Base-by-base conservation (phyloP, 2,888 invertebrate species). In the Hecatera dysodea region DNA sequence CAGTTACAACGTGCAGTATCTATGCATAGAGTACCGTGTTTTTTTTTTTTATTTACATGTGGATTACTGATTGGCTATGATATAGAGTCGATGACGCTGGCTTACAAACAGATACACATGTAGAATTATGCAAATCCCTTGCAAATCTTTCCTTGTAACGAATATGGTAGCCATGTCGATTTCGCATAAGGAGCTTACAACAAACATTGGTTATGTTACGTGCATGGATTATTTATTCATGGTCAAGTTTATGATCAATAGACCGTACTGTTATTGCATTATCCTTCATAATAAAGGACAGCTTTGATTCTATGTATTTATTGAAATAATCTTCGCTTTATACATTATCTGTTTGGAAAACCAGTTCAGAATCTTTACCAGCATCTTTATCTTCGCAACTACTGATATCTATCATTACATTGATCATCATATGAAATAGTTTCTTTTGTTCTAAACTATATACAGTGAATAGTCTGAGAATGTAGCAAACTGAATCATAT, bases 91-190 rank as follows among this genome's bases (percentile, higher is more conserved):
- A 78, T 79, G 68, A 72, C 67, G 68, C 61, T 56, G 53, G 74
- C 75, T 76, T 74, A 81, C 77, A 78, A 62, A 78, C 85, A 77
- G 86, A 83, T 83, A 88, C 88, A 87, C 82, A 81, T 89, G 90
- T 90, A 88, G 81, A 84, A 88, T 90, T 91, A 93, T 92, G 92
- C 90, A 91, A 92, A 92, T 93, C 88, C 83, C 69, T 75, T 70
- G 73, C 74, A 86, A 86, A 88, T 85, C 83, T 87, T 90, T 88
- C 87, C 88, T 85, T 84, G 87, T 88, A 78, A 76, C 84, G 73
- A 75, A 80, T 84, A 83, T 86, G 87, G 86, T 80, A 82, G 81
- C 80, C 84, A 80, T 80, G 78, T 84, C 81, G 73, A 81, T 80
- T 78, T 76, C 75, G 67, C 72, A 67, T 87, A 84, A 85, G 85